Evolutionary conservation across 2,888 invertebrate species (phyloP), one percentile per base, ranked within the genome.

Genomic region (Noctuana brunneofusca): DNA sequence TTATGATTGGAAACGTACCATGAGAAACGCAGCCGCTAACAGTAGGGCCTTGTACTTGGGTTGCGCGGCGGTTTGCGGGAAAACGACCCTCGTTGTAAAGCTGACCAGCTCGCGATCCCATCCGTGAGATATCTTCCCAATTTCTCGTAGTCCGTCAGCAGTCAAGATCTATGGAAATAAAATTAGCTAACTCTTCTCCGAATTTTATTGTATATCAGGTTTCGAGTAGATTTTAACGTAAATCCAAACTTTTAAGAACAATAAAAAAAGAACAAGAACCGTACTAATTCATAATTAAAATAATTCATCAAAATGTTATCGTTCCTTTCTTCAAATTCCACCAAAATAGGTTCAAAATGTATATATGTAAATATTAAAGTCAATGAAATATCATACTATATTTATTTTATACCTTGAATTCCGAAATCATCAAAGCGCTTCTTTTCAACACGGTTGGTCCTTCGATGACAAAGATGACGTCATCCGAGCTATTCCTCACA

Each of bases 21-120:
- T 87, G 64, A 98, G 90, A 86, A 98, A 97, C 0, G 95, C 94
- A 52, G 96, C 95, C 4, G 96, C 97, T 24, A 98, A 80, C 58
- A 97, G 88, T 2, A 96, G 85, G 0, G 97, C 96, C 78, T 97
- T 97, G 60, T 96, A 93, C 71, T 94, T 95, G 1, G 95, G 94
- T 73, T 96, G 95, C 18, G 95, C 92, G 53, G 95, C 94, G 0
- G 89, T 75, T 68, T 94, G 92, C 0, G 97, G 96, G 76, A 96
- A 96, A 54, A 94, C 94, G 43, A 97, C 86, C 55, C 95, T 94
- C 65, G 97, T 94, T 56, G 94, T 94, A 75, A 97, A 96, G 72
- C 93, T 94, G 32, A 93, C 93, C 64, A 94, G 87, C 30, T 93
- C 88, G 58, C 93, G 92, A 75, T 95, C 93, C 96, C 96, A 96